Conservation (phyloP, 2,113 vertebrate genomes). For the Phalacrocorax pelagicus region DNA sequence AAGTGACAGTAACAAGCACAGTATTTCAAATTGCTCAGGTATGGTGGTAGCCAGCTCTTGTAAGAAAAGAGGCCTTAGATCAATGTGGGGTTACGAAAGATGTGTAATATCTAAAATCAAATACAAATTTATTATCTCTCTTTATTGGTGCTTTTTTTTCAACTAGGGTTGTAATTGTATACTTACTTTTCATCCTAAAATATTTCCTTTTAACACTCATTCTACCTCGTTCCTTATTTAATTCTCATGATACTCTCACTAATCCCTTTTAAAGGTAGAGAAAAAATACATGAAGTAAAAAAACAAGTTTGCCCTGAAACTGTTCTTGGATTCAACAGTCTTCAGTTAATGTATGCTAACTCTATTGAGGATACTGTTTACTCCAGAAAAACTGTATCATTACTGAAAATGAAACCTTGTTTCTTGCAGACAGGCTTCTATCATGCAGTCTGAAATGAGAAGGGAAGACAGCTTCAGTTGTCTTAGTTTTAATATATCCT, state of each 20-base stretch:
- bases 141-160: neutral
- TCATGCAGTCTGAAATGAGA: neutral
- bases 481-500: neutral
- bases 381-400: neutral
- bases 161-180: neutral
- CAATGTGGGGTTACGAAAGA: neutral
- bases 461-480: neutral
- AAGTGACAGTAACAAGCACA: neutral
- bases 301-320: neutral
- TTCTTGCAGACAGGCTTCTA: neutral
- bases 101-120: neutral
- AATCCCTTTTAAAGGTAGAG: neutral
- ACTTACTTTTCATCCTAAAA: neutral
- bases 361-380: neutral
- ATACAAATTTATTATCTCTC: neutral
- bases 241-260: neutral
- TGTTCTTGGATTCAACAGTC: neutral
- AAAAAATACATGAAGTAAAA: neutral
- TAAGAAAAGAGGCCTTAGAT: neutral
- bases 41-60: neutral
- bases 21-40: neutral
- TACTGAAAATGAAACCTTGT: neutral
- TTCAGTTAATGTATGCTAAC: neutral
- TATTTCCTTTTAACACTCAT: neutral
- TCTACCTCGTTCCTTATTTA: neutral